Evolutionary conservation across 2,113 vertebrate species (phyloP), one percentile per base, ranked within the genome.

Genomic region (Labrus mixtus): DNA sequence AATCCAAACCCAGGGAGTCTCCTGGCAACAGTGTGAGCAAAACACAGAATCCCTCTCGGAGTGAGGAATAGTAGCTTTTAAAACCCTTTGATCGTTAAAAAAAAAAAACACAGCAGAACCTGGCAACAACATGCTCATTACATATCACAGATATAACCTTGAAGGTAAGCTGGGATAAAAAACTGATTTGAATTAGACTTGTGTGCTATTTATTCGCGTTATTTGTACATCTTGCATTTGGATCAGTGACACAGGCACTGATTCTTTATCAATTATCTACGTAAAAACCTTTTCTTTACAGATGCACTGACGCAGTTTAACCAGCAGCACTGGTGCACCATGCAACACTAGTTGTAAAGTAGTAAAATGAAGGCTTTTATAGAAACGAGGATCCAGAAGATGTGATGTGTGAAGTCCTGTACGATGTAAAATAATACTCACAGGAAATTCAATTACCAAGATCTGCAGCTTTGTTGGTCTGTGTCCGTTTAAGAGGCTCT

Each of bases 1-100:
- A 90, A 76, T 68, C 23, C 25, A 88, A 86, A 89, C 51, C 58
- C 54, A 0, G 76, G 58, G 68, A 70, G 76, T 92, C 83, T 90
- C 87, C 89, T 79, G 89, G 92, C 91, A 93, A 93, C 92, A 93
- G 86, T 10, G 46, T 43, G 69, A 90, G 82, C 73, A 87, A 73
- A 88, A 87, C 75, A 89, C 81, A 73, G 65, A 70, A 78, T 78
- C 54, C 68, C 53, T 78, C 67, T 66, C 62, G 5, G 23, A 71
- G 59, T 69, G 66, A 74, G 75, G 46, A 67, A 77, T 10, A 78
- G 51, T 60, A 60, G 45, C 33, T 55, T 79, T 74, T 51, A 66
- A 78, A 78, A 55, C 54, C 65, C 63, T 50, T 70, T 72, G 55
- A 45, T 58, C 54, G 62, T 80, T 62, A 23, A 41, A 51, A 59